A percentile compares a stretch with the other conserved stretches of the same genome.
Evolutionary conservation across 2,113 vertebrate species (phyloP).

Genomic region (Tachysurus vachellii): DNA sequence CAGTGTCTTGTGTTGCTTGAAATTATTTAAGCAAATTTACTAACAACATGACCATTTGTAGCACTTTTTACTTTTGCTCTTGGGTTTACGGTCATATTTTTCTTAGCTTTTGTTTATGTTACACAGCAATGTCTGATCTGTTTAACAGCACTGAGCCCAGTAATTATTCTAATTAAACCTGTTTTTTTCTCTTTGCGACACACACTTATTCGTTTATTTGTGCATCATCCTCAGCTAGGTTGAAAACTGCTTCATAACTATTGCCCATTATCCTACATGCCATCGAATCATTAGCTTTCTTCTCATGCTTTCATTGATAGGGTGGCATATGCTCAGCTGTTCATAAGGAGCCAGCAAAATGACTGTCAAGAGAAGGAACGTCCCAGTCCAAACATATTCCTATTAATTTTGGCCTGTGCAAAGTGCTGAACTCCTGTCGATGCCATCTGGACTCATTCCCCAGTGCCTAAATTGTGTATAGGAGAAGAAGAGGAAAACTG

Average conservation of each 20-base stretch:
- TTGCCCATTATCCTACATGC: slow-evolving; percentile 27
- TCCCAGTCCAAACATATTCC: slow-evolving; percentile 60
- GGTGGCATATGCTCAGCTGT: slow-evolving; percentile 64
- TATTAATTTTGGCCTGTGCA: slow-evolving; percentile 66
- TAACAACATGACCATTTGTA: slow-evolving; percentile 19
- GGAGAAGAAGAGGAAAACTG: slow-evolving; percentile 10
- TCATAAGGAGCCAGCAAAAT: slow-evolving; percentile 62
- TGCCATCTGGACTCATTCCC: slow-evolving; percentile 65
- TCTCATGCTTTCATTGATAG: slow-evolving; percentile 59
- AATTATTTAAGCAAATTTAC: slow-evolving; percentile 13
- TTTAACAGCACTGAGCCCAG: neutral
- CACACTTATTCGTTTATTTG: neutral
- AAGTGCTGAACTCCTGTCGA: slow-evolving; percentile 61
- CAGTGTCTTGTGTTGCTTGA: neutral
- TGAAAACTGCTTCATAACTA: slow-evolving; percentile 24
- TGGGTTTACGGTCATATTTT: too few species aligned
- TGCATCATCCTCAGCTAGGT: slow-evolving; percentile 6
- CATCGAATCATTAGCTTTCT: slow-evolving; percentile 63
- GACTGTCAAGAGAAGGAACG: slow-evolving; percentile 61
- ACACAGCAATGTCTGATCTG: slow-evolving; percentile 4
- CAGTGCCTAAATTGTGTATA: slow-evolving; percentile 37
- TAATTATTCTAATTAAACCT: neutral
- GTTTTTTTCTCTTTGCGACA: neutral
- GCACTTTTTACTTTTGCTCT: neutral
- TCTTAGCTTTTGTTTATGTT: neutral